phyloP scores from a whole-genome alignment of 2,113 vertebrate species.

The zebrafish (Danio rerio) region GRCz12tu NC_133180.1:29354001-29354500 shows the following conservation, averaged over 20 bases:
- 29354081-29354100: slow-evolving; percentile 57
- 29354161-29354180: slow-evolving; percentile 54
- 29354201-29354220: slow-evolving; percentile 13
- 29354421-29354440: neutral
- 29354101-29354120: slow-evolving; percentile 55
- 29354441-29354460: neutral
- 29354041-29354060: slow-evolving; percentile 60
- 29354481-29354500: slow-evolving; percentile 47
- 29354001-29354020: slow-evolving; percentile 64
- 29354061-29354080: slow-evolving; percentile 69
- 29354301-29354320: too few species aligned
- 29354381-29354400: neutral
- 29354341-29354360: too few species aligned
- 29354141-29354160: slow-evolving; percentile 63
- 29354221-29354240: slow-evolving; percentile 24
- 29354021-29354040: slow-evolving; percentile 58
- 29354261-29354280: neutral
- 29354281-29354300: too few species aligned
- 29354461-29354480: slow-evolving; percentile 37
- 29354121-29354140: slow-evolving; percentile 56
- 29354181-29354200: slow-evolving; percentile 20
- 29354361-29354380: neutral
- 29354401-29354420: neutral
- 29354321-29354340: too few species aligned
- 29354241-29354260: slow-evolving; percentile 13